Conservation (phyloP, 1,140 invertebrate species). For the Temnothorax longispinosus region DNA sequence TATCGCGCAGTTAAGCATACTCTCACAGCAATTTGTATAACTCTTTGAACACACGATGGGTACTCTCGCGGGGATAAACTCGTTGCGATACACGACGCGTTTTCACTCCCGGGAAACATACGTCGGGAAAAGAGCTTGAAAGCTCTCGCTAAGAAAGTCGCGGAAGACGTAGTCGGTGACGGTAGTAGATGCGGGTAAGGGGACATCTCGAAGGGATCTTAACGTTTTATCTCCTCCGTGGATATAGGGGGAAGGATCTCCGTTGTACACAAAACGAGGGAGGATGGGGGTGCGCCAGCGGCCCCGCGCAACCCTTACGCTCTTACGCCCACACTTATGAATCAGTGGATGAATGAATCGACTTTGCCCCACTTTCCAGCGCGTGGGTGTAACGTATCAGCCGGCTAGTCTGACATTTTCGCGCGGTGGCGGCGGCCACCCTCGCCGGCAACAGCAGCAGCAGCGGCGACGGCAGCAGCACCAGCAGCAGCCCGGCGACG, state of each 20-base stretch:
- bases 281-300: neutral
- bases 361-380: slow-evolving; percentile 79
- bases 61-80: slow-evolving; percentile 12
- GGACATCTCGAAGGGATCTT: slow-evolving; percentile 23
- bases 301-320: slow-evolving; percentile 55
- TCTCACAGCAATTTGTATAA: neutral
- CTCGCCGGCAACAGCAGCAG: slow-evolving; percentile 3
- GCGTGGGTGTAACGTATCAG: slow-evolving; percentile 77
- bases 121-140: neutral
- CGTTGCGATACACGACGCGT: slow-evolving; percentile 33
- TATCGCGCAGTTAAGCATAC: neutral
- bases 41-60: slow-evolving; percentile 12
- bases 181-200: slow-evolving; percentile 21
- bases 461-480: slow-evolving; percentile 64
- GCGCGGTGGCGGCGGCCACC: slow-evolving; percentile 48
- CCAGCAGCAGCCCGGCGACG: slow-evolving; percentile 72
- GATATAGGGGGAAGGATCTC: slow-evolving; percentile 40
- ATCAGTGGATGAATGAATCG: slow-evolving; percentile 82
- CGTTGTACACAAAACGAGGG: slow-evolving; percentile 30
- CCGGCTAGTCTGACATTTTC: slow-evolving; percentile 76
- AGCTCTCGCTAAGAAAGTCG: slow-evolving; percentile 36
- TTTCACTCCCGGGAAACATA: slow-evolving; percentile 53
- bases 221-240: slow-evolving; percentile 37
- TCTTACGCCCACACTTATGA: slow-evolving; percentile 74
- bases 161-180: slow-evolving; percentile 1